Evolutionary conservation across 2,113 vertebrate genomes (phyloP).

Genomic region (Bufo bufo): DNA sequence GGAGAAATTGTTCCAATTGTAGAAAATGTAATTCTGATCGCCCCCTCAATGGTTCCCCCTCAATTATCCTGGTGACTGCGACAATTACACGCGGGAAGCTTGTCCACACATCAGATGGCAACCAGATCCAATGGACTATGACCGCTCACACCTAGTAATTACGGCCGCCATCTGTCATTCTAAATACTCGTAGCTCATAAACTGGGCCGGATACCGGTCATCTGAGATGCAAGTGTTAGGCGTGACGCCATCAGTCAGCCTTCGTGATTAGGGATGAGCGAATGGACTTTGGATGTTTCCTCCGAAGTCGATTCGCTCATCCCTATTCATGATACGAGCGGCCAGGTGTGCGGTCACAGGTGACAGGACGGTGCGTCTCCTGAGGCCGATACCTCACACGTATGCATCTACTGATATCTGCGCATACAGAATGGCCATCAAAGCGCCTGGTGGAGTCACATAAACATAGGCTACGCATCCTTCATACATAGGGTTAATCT

Average conservation of each 20-base stretch:
- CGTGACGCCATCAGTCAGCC: no score
- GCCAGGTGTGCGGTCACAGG: not conserved
- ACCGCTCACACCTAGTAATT: not conserved
- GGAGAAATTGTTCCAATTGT: not conserved
- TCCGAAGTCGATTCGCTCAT: no score
- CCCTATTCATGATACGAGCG: no score
- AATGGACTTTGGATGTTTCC: no score
- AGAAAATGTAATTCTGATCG: not conserved
- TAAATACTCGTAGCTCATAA: not conserved
- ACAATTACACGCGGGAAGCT: not conserved
- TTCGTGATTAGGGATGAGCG: no score
- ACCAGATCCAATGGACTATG: not conserved
- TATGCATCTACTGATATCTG: not conserved
- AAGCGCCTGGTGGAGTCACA: no score
- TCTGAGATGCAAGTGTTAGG: no score
- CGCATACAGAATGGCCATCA: not conserved
- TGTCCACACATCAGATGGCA: not conserved
- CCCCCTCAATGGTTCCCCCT: not conserved
- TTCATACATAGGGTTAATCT: conserved; percentile 27
- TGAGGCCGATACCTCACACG: not conserved
- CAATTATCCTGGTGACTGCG: not conserved
- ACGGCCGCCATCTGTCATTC: not conserved
- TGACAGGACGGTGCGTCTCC: not conserved
- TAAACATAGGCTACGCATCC: no score
- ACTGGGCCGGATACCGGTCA: no score